Conservation (phyloP, 2,888 invertebrate genomes). For the Melanchra persicariae region DNA sequence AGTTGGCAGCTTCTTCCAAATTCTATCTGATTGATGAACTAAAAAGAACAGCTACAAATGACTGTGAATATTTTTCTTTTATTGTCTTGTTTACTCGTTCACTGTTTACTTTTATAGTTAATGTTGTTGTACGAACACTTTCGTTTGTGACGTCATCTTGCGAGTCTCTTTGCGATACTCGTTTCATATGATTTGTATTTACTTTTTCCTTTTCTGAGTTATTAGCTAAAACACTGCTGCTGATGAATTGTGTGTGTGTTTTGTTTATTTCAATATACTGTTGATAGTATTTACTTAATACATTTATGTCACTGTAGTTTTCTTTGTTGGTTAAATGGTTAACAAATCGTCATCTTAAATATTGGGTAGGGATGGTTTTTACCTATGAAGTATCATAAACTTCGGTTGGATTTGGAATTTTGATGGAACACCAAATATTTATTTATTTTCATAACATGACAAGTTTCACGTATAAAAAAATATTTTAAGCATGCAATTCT, state of each 20-base stretch:
- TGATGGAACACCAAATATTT: too few relatives aligned
- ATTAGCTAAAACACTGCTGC: conserved; percentile 7
- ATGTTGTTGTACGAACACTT: conserved; percentile 61
- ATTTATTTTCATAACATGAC: too few relatives aligned
- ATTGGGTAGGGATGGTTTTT: too few relatives aligned
- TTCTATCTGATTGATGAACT: conserved; percentile 3
- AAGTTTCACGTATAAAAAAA: not conserved
- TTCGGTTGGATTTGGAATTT: too few relatives aligned
- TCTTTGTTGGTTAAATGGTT: not conserved
- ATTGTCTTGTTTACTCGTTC: conserved; percentile 69
- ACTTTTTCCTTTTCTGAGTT: conserved; percentile 5
- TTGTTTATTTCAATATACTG: conserved; percentile 5
- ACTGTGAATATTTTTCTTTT: conserved; percentile 60
- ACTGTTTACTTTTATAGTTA: conserved; percentile 68
- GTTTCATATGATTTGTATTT: conserved; percentile 53
- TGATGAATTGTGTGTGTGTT: not conserved
- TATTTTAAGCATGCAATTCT: not conserved
- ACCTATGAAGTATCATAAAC: too few relatives aligned
- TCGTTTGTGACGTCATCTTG: conserved; percentile 65
- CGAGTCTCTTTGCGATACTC: conserved; percentile 50
- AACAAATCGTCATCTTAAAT: too few relatives aligned
- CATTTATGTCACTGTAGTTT: not conserved
- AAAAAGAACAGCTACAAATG: conserved; percentile 8
- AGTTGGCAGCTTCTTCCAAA: not conserved
- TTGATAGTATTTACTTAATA: not conserved